phyloP scores from a whole-genome alignment of 2,888 invertebrate genomes.

The Lepidonotus clava region DNA sequence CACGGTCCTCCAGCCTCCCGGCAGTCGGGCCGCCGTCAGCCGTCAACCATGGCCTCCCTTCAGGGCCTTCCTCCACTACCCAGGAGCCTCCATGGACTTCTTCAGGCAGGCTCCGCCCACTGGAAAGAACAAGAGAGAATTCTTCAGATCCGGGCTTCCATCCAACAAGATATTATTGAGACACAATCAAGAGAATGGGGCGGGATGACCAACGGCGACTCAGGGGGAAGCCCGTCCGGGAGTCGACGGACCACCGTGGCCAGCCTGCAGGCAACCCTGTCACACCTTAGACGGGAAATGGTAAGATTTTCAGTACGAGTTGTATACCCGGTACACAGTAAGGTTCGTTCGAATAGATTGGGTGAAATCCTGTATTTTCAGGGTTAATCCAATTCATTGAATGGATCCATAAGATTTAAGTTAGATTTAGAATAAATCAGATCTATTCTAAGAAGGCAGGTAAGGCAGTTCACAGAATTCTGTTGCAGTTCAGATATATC shows the following conservation, averaged over 20 bases:
- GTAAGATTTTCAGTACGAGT: constrained; percentile 30
- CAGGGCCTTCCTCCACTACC: constrained; percentile 57
- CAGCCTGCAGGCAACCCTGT: constrained; percentile 40
- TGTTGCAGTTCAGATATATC: too few relatives aligned
- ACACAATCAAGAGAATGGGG: background rate
- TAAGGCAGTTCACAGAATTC: too few relatives aligned
- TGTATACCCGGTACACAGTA: too few relatives aligned
- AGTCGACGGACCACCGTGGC: constrained; percentile 12
- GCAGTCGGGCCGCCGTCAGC: background rate
- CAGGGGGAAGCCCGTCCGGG: constrained; percentile 5
- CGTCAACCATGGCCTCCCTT: constrained; percentile 29
- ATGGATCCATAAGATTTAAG: too few relatives aligned
- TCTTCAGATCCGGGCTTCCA: constrained; percentile 48
- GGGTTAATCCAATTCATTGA: too few relatives aligned
- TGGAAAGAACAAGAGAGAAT: constrained; percentile 57
- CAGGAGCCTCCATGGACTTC: constrained; percentile 47
- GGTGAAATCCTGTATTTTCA: too few relatives aligned
- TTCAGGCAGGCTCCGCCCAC: constrained; percentile 41
- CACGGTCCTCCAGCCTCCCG: background rate
- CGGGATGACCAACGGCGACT: constrained; percentile 27
- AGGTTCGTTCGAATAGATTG: too few relatives aligned
- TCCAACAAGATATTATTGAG: constrained; percentile 51
- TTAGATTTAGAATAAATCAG: too few relatives aligned
- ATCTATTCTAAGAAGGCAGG: too few relatives aligned
- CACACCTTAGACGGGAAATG: constrained; percentile 54